Conservation (phyloP, 2,888 invertebrate genomes). For the Tenthredo scrophulariae region DNA sequence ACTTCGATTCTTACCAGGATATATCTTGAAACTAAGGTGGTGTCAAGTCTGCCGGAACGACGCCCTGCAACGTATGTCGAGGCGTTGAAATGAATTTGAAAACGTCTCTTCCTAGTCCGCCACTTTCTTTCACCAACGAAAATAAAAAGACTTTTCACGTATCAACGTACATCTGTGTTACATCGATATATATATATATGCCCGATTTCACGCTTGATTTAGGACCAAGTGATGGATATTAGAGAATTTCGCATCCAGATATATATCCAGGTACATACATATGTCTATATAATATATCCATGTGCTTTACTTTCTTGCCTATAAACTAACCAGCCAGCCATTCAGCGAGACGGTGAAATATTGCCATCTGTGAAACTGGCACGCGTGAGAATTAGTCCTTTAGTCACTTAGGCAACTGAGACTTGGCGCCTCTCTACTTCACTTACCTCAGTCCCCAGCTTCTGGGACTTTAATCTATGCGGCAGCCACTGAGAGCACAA, state of each 20-base stretch:
- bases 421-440: conserved; percentile 10
- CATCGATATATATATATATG: background rate
- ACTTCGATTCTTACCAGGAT: background rate
- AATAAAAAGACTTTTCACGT: background rate
- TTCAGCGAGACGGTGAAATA: background rate
- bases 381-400: conserved; percentile 42
- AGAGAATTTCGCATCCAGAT: background rate
- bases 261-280: too few species aligned
- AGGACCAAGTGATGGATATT: conserved; percentile 20
- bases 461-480: conserved; percentile 40
- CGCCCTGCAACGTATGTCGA: background rate
- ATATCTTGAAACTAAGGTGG: conserved; percentile 32
- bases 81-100: conserved; percentile 42
- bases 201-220: conserved; percentile 48
- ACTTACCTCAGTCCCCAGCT: background rate
- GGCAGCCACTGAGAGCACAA: conserved; percentile 22
- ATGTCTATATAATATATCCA: background rate
- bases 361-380: background rate
- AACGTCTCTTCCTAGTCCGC: conserved; percentile 30
- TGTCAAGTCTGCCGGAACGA: conserved; percentile 37
- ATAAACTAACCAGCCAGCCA: background rate
- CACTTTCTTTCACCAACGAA: background rate
- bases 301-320: background rate
- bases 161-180: background rate
- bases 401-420: conserved; percentile 29